A percentile compares a stretch with the other conserved stretches of the same genome.
Conservation (phyloP, 1,140 invertebrate genomes). For the Tribolium madens region DNA sequence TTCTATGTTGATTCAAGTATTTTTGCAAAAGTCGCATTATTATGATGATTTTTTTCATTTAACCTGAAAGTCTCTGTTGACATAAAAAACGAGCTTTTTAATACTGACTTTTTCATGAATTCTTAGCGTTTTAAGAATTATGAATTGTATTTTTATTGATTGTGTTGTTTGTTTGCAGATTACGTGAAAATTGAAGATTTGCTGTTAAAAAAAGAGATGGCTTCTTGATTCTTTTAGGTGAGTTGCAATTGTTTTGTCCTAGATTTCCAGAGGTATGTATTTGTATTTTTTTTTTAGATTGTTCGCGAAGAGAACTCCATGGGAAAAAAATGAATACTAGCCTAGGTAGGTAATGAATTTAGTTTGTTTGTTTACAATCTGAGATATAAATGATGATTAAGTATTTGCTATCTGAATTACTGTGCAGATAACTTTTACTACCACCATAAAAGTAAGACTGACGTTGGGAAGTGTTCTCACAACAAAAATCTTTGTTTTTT, state of each 20-base stretch:
- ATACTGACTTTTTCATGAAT: slow-evolving; percentile 25
- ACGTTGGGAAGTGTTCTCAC: not conserved
- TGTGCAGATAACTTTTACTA: slow-evolving; percentile 11
- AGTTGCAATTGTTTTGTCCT: not conserved
- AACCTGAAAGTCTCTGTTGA: slow-evolving; percentile 27
- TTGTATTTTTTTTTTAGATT: not conserved
- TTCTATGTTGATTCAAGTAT: slow-evolving; percentile 4
- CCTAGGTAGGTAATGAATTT: too few relatives aligned
- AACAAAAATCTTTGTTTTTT: not conserved
- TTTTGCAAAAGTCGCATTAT: not conserved
- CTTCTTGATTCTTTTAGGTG: not conserved
- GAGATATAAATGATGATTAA: slow-evolving; percentile 2
- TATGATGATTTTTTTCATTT: slow-evolving; percentile 23
- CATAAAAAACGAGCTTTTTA: slow-evolving; percentile 39
- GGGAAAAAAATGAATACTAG: too few relatives aligned
- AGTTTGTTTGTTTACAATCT: too few relatives aligned
- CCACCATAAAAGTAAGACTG: slow-evolving; percentile 9
- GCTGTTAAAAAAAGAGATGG: not conserved
- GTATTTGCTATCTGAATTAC: slow-evolving; percentile 26
- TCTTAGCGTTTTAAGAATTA: not conserved
- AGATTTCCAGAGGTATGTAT: not conserved
- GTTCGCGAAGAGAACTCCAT: too few relatives aligned
- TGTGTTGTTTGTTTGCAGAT: not conserved
- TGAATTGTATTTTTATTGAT: not conserved
- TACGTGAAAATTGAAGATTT: not conserved